Evolutionary conservation across 2,888 invertebrate genomes (phyloP), one percentile per base, ranked within the genome.

Genomic region (Pachymerium ferrugineum): DNA sequence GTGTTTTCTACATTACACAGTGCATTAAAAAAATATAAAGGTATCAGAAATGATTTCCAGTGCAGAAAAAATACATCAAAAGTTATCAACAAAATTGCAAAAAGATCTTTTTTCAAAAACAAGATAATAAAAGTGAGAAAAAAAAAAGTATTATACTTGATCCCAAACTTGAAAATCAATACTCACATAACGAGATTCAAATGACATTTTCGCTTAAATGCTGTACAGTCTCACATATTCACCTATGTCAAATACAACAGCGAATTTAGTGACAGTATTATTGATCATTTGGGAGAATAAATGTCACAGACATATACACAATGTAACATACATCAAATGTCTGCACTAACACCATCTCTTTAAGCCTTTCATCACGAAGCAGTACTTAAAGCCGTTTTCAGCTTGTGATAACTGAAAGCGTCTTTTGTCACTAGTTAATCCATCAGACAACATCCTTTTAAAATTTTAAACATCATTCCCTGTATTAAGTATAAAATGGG

Each of bases 311-410:
- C 62, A 62, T 28, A 62, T 62, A 25, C 62, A 62, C 62, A 62
- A 62, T 62, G 62, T 28, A 62, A 22, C 62, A 62, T 62, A 62
- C 62, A 62, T 62, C 62, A 62, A 54, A 62, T 62, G 62, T 62
- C 28, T 62, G 25, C 62, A 62, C 62, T 62, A 62, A 62, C 62
- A 62, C 62, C 28, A 25, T 28, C 25, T n/a, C 62, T 62, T 62
- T 62, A 62, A 62, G 62, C 62, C 25, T 22, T 62, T 62, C 62
- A 62, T 62, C 62, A 62, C 62, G 62, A 28, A 62, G 28, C 62
- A 28, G 25, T 62, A 28, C 62, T 62, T 38, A 62, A 62, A 62
- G 25, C 62, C 28, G 62, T 62, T 62, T 28, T 28, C 25, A 62
- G 28, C 28, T 28, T 22, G 28, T 62, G 62, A 62, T 62, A 62